Evolutionary conservation across 2,888 invertebrate genomes (phyloP).

Genomic region (Acrobasis consociella): DNA sequence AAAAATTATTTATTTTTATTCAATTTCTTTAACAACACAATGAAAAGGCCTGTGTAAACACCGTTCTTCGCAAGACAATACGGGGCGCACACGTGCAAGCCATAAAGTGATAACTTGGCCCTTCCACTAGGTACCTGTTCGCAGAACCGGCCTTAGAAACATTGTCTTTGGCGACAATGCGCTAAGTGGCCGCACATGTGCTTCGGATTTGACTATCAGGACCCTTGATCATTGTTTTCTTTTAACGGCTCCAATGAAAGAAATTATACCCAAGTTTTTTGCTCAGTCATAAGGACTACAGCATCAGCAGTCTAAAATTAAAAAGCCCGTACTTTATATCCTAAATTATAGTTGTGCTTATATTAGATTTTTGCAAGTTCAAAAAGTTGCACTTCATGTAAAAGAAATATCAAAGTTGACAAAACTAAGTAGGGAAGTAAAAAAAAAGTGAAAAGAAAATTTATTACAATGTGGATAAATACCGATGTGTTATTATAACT

Average conservation of each 20-base stretch:
- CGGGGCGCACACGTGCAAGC: conserved; percentile 65
- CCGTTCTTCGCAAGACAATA: conserved; percentile 41
- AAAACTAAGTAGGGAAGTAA: background rate
- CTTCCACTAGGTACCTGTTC: conserved; percentile 56
- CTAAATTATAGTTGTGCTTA: background rate
- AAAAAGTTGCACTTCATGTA: background rate
- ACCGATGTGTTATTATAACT: background rate
- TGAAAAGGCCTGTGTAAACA: background rate
- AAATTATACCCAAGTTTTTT: background rate
- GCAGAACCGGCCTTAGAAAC: conserved; percentile 43
- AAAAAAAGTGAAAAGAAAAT: background rate
- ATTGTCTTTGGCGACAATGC: conserved; percentile 52
- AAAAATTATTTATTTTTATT: too few species aligned
- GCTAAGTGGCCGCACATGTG: conserved; percentile 66
- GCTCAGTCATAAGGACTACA: too few species aligned
- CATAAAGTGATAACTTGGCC: conserved; percentile 54
- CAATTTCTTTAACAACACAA: too few species aligned
- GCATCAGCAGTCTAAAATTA: too few species aligned
- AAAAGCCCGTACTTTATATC: too few species aligned
- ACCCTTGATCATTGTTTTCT: background rate
- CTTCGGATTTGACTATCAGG: conserved; percentile 30
- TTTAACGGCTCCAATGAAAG: background rate
- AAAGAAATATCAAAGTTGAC: background rate
- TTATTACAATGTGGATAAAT: background rate
- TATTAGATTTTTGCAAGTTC: background rate